Evolutionary conservation across 2,797 vertebrate genomes (phyloP).

Genomic region (Schizothorax lantsangensis): DNA sequence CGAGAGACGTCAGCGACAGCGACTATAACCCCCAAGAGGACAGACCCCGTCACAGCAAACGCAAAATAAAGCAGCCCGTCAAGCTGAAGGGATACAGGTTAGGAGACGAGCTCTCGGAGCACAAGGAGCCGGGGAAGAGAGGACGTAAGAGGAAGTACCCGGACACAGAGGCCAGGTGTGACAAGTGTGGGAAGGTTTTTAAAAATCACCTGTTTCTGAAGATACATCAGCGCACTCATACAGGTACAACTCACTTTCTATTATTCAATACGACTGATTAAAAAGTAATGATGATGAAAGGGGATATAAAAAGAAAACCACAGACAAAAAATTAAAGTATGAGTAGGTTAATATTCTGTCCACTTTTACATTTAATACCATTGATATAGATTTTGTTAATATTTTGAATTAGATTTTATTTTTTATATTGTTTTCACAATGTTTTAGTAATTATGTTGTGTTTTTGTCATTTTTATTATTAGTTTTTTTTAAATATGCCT

Average conservation of each 20-base stretch:
- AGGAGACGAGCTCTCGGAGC: conserved; percentile 75
- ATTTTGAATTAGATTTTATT: too few species aligned
- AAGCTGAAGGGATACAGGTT: conserved; percentile 89
- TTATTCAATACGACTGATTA: not conserved
- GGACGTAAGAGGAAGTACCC: conserved; percentile 83
- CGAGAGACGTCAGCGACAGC: conserved; percentile 70
- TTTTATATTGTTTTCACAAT: too few species aligned
- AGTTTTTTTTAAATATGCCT: too few species aligned
- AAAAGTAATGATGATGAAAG: not conserved
- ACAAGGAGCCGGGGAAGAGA: conserved; percentile 74
- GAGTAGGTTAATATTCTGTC: too few species aligned
- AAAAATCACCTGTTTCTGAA: conserved; percentile 92
- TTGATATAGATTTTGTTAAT: not conserved
- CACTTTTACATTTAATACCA: not conserved
- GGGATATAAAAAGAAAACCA: not conserved
- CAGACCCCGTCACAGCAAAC: conserved; percentile 84
- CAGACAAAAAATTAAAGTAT: not conserved
- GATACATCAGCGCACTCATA: conserved; percentile 92
- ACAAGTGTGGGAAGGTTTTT: conserved; percentile 92
- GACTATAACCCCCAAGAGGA: conserved; percentile 73
- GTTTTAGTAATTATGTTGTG: too few species aligned
- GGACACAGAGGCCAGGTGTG: conserved; percentile 84
- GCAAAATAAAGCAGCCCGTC: conserved; percentile 85
- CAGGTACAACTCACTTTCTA: conserved; percentile 75
- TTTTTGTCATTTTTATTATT: too few species aligned